Percentiles rank a stretch among this genome's conserved stretches.
Conservation (phyloP, 2,888 invertebrate species). For the Encarsia formosa region DNA sequence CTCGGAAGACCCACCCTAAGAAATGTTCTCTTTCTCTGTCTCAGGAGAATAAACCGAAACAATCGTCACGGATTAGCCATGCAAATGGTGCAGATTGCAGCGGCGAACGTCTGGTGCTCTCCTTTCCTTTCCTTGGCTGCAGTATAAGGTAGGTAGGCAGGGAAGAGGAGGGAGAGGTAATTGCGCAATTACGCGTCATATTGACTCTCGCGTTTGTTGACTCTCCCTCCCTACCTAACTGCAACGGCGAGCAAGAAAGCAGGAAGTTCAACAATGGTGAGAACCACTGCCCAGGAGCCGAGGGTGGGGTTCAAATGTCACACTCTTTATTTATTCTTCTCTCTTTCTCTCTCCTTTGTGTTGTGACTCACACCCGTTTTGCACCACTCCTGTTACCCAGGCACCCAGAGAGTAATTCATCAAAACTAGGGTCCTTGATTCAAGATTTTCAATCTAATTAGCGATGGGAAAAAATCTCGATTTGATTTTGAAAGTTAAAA, state of each 20-base stretch:
- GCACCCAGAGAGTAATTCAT: too few species aligned
- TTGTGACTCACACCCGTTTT: background rate
- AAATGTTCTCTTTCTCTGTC: too few species aligned
- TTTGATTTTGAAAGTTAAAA: too few species aligned
- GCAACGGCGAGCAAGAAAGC: conserved; percentile 1
- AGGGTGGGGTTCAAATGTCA: conserved; percentile 14
- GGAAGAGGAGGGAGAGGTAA: conserved; percentile 6
- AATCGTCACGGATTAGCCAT: conserved; percentile 11
- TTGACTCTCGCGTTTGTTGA: conserved; percentile 16
- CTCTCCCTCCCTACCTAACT: too few species aligned
- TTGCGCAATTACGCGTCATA: conserved; percentile 25
- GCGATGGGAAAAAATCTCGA: too few species aligned
- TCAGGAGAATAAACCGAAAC: too few species aligned
- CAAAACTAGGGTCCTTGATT: too few species aligned
- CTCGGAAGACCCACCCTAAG: too few species aligned
- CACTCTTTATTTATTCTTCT: background rate
- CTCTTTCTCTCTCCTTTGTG: background rate
- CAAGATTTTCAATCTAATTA: too few species aligned
- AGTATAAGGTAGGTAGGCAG: background rate
- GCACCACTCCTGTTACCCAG: background rate
- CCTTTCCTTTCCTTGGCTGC: conserved; percentile 1
- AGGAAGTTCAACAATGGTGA: conserved; percentile 25
- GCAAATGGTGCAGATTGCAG: conserved; percentile 9
- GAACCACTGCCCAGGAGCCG: conserved; percentile 22
- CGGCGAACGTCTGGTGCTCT: background rate